Conservation (phyloP, 2,113 vertebrate genomes). For the Eublepharis macularius region DNA sequence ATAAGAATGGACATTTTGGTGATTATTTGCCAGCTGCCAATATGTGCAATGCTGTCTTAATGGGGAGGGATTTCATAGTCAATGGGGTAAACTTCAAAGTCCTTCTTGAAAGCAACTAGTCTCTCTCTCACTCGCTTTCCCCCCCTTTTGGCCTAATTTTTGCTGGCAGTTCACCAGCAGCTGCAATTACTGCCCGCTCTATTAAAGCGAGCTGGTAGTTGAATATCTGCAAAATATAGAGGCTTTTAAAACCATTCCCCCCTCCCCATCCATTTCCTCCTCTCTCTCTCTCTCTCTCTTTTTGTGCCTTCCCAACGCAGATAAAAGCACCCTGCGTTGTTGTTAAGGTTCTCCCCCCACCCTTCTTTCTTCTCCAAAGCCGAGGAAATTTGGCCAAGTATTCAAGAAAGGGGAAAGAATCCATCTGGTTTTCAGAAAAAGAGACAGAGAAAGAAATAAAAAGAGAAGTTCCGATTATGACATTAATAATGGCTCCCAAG, state of each 20-base stretch:
- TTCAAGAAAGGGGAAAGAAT: not conserved
- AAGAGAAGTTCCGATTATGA: not conserved
- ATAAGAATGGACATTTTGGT: not conserved
- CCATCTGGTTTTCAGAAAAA: slow-evolving; percentile 3
- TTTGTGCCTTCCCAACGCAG: not conserved
- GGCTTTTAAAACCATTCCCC: not conserved
- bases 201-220: not conserved
- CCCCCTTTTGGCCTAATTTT: not conserved
- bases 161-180: not conserved
- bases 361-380: slow-evolving; percentile 19
- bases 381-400: not conserved
- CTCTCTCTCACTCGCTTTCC: not conserved
- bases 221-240: not conserved
- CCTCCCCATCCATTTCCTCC: not conserved
- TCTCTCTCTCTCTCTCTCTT: not conserved
- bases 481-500: not conserved
- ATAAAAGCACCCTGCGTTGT: not conserved
- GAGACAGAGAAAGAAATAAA: not conserved
- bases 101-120: not conserved
- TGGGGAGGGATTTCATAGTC: not conserved
- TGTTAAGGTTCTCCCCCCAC: not conserved
- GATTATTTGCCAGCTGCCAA: not conserved
- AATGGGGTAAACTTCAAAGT: slow-evolving; percentile 5
- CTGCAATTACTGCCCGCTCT: not conserved
- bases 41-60: not conserved